A percentile compares a stretch with the other conserved stretches of the same genome.
Evolutionary conservation across 2,113 vertebrate species (phyloP).

Genomic region (Rhynchomys soricoides): DNA sequence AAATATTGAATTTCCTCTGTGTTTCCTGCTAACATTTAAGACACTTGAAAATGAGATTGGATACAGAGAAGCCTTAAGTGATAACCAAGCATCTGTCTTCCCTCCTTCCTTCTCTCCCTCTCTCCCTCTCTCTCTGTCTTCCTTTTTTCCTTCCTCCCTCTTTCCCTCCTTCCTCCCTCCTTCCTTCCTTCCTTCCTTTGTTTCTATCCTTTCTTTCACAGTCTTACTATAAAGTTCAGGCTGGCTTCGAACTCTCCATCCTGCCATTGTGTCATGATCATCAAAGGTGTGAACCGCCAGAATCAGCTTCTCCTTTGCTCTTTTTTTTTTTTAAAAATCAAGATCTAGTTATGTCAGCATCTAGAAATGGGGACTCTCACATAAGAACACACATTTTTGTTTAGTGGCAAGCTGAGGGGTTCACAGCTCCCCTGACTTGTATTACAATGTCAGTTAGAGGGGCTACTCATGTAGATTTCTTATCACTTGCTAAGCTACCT

Average conservation of each 20-base stretch:
- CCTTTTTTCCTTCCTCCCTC: no score
- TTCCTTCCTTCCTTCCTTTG: accelerated
- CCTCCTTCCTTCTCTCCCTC: no score
- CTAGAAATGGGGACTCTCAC: conserved; percentile 72
- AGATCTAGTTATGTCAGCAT: conserved; percentile 21
- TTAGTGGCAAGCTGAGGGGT: conserved; percentile 79
- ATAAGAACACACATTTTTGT: conserved; percentile 77
- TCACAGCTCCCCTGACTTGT: conserved; percentile 77
- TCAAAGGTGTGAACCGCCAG: neutral
- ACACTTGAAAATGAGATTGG: neutral
- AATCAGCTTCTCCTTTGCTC: neutral
- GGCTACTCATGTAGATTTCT: conserved; percentile 79
- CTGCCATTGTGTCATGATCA: neutral
- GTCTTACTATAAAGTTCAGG: neutral
- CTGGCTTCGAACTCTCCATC: neutral
- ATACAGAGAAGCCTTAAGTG: neutral
- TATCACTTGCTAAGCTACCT: conserved; percentile 76
- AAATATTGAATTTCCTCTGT: conserved; percentile 71
- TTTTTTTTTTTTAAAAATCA: neutral
- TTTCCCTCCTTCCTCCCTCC: neutral
- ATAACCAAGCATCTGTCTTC: neutral
- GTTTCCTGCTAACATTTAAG: conserved; percentile 77
- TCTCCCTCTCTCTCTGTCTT: no score
- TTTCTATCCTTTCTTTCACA: neutral
- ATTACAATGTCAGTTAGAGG: conserved; percentile 70